These are phyloP conservation scores for Sebastes hubbsi DNA, from an alignment of 2,797 vertebrate genomes.

Conservation along the genomic window DNA sequence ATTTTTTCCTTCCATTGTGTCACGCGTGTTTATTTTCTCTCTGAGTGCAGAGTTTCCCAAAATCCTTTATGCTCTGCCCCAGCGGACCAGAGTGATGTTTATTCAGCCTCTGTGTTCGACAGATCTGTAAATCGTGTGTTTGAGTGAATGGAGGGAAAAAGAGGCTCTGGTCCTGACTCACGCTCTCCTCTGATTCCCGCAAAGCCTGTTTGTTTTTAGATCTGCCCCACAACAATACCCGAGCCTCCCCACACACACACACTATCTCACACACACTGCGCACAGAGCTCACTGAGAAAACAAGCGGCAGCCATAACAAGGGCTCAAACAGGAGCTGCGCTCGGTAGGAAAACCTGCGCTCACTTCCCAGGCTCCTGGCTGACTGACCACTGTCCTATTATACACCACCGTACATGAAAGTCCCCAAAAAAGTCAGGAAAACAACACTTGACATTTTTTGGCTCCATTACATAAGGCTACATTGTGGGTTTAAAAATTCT, in stretches of 20 bases:
- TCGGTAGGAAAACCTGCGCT: constrained; percentile 70
- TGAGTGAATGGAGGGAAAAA: constrained; percentile 25
- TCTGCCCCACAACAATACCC: constrained; percentile 74
- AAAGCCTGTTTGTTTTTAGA: constrained; percentile 78
- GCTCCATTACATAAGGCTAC: constrained; percentile 65
- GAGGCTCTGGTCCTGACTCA: constrained; percentile 57
- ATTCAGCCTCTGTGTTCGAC: constrained; percentile 39
- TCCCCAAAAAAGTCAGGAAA: constrained; percentile 75
- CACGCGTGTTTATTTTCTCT: constrained; percentile 68
- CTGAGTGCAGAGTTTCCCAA: constrained; percentile 60
- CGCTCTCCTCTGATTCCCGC: constrained; percentile 50
- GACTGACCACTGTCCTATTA: constrained; percentile 72
- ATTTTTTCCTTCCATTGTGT: constrained; percentile 75
- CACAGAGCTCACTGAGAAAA: constrained; percentile 73
- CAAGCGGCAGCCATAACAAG: constrained; percentile 78
- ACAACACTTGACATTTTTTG: constrained; percentile 72
- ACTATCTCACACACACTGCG: constrained; percentile 50
- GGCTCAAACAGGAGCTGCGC: constrained; percentile 62
- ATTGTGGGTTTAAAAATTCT: constrained; percentile 63
- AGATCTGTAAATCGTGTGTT: constrained; percentile 47
- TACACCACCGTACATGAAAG: constrained; percentile 76
- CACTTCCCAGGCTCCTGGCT: constrained; percentile 74
- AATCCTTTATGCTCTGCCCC: constrained; percentile 40
- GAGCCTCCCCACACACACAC: constrained; percentile 28
- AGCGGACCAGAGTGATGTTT: constrained; percentile 48